Conservation (phyloP, 2,888 invertebrate species). For the Callimorpha dominula region DNA sequence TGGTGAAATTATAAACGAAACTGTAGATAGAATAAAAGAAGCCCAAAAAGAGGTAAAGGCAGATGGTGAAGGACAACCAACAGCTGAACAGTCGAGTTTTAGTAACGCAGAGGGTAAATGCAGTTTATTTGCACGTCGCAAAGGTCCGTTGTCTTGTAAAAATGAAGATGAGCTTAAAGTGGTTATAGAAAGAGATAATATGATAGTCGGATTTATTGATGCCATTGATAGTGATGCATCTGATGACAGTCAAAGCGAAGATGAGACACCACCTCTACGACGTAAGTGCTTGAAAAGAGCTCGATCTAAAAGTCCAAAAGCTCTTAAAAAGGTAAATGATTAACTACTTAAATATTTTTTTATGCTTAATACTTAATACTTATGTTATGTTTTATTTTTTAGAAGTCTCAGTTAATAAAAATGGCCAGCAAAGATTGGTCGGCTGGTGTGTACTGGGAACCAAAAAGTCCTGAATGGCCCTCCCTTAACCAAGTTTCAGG, state of each 20-base stretch:
- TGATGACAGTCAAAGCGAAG: constrained; percentile 74
- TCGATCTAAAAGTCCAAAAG: constrained; percentile 68
- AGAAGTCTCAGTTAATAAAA: constrained; percentile 73
- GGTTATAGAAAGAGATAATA: constrained; percentile 82
- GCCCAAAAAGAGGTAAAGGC: constrained; percentile 26
- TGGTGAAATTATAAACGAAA: constrained; percentile 48
- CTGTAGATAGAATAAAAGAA: constrained; percentile 43
- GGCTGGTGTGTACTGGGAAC: constrained; percentile 79
- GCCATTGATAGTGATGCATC: constrained; percentile 75
- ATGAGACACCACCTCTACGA: constrained; percentile 56
- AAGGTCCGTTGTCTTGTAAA: constrained; percentile 59
- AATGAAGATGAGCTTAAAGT: constrained; percentile 77
- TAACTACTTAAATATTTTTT: neutral
- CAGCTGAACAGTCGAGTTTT: constrained; percentile 26
- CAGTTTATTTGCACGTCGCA: constrained; percentile 67
- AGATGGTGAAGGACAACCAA: constrained; percentile 27
- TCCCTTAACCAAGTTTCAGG: constrained; percentile 58
- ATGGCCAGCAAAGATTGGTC: constrained; percentile 81
- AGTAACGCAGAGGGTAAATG: constrained; percentile 50
- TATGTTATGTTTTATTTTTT: constrained; percentile 35
- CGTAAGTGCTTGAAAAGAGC: constrained; percentile 70
- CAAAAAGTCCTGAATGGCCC: constrained; percentile 78
- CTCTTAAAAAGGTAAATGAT: constrained; percentile 66
- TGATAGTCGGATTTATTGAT: constrained; percentile 81
- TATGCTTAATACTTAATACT: neutral